Conservation (phyloP, 2,888 invertebrate species). For the Glyphotaelius pellucidus region DNA sequence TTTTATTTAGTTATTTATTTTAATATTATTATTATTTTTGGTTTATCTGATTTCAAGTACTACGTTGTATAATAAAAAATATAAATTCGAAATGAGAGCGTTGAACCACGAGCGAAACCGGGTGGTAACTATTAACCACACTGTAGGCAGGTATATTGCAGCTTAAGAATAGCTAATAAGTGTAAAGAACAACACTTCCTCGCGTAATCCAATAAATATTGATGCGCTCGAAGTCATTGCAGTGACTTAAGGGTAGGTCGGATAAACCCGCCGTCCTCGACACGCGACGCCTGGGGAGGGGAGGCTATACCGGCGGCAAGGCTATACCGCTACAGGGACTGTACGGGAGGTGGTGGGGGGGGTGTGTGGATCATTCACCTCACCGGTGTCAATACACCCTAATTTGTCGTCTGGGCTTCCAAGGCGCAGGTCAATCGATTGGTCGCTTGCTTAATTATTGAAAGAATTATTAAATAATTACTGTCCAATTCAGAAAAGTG, state of each 20-base stretch:
- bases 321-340: background rate
- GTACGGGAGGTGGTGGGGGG: background rate
- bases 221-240: conserved; percentile 6
- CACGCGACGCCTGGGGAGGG: background rate
- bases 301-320: background rate
- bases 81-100: background rate
- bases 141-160: background rate
- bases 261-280: background rate
- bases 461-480: background rate
- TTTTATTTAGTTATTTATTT: no score
- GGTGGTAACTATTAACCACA: background rate
- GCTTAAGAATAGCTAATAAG: background rate
- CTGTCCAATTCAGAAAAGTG: background rate
- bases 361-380: background rate
- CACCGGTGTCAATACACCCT: conserved; percentile 18
- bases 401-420: conserved; percentile 1
- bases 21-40: no score
- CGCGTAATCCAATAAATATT: background rate
- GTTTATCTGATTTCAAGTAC: no score
- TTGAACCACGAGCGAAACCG: background rate
- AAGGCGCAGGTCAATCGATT: background rate
- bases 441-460: background rate
- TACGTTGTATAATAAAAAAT: background rate
- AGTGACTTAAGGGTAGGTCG: conserved; percentile 7
- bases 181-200: background rate